Evolutionary conservation across 2,797 vertebrate species (phyloP).

Genomic region (Anabacerthia variegaticeps): DNA sequence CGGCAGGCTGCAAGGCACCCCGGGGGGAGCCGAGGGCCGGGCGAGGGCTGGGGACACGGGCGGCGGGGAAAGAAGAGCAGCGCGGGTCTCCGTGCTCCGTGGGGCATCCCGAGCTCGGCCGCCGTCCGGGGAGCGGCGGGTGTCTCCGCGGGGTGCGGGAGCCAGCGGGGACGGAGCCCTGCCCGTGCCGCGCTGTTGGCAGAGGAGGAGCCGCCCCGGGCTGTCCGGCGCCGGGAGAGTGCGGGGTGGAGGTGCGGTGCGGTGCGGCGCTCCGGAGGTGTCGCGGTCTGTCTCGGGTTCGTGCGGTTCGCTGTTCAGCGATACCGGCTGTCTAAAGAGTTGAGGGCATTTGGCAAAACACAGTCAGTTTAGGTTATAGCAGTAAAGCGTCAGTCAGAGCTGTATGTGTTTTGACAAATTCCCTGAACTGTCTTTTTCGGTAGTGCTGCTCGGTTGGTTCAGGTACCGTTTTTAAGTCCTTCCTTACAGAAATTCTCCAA

Average conservation of each 20-base stretch:
- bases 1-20: not conserved
- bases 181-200: not conserved
- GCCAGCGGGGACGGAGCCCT: not conserved
- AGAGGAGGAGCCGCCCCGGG: not conserved
- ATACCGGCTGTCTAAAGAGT: rapidly evolving
- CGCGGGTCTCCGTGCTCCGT: not conserved
- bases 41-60: not conserved
- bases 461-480: not conserved
- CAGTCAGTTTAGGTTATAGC: rapidly evolving
- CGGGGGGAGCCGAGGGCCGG: too few relatives aligned
- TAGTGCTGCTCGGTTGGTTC: not conserved
- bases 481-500: not conserved
- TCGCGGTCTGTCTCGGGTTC: not conserved
- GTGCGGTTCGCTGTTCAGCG: rapidly evolving
- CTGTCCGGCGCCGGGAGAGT: not conserved
- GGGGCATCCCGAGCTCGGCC: not conserved
- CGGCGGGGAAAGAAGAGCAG: not conserved
- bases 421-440: not conserved
- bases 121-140: not conserved
- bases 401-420: not conserved
- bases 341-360: not conserved
- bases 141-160: not conserved
- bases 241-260: not conserved
- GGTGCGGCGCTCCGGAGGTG: rapidly evolving
- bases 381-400: not conserved